These are phyloP conservation scores for Hesperia comma DNA, from an alignment of 2,888 invertebrate species.

Conservation along the genomic window DNA sequence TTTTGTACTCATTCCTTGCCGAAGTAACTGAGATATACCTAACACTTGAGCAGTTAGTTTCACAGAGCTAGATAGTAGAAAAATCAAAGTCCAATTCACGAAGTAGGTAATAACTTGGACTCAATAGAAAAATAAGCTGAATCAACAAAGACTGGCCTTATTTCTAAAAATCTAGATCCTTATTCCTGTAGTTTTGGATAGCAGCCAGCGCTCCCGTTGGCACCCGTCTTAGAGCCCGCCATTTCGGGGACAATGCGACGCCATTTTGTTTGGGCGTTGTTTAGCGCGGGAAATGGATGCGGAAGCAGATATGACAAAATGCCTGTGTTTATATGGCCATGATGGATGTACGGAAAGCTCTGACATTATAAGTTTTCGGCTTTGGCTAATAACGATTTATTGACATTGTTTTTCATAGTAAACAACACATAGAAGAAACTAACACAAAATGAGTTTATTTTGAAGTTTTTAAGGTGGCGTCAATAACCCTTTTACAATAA, in stretches of 20 bases:
- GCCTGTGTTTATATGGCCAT: slow-evolving; percentile 27
- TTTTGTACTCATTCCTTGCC: no score
- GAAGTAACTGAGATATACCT: no score
- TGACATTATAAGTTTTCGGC: background rate
- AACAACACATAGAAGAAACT: no score
- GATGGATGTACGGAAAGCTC: slow-evolving; percentile 18
- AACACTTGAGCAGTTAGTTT: background rate
- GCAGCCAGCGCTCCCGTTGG: slow-evolving; percentile 43
- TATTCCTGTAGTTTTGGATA: slow-evolving; percentile 43
- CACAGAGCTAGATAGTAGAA: background rate
- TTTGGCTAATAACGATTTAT: slow-evolving; percentile 8
- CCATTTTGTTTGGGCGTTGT: slow-evolving; percentile 46
- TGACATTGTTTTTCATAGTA: background rate
- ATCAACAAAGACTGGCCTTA: slow-evolving; percentile 40
- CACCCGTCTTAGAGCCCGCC: slow-evolving; percentile 40
- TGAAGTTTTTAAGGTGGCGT: no score
- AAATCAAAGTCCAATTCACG: slow-evolving; percentile 2
- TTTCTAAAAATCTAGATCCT: slow-evolving; percentile 42
- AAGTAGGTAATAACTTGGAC: slow-evolving; percentile 12
- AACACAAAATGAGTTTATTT: no score
- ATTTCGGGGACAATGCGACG: slow-evolving; percentile 46
- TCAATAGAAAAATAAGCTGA: slow-evolving; percentile 26
- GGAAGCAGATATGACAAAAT: slow-evolving; percentile 40
- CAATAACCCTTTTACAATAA: no score
- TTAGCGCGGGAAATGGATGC: slow-evolving; percentile 39